Evolutionary conservation across 2,888 invertebrate species (phyloP).

Genomic region (Nymphalis c-album): DNA sequence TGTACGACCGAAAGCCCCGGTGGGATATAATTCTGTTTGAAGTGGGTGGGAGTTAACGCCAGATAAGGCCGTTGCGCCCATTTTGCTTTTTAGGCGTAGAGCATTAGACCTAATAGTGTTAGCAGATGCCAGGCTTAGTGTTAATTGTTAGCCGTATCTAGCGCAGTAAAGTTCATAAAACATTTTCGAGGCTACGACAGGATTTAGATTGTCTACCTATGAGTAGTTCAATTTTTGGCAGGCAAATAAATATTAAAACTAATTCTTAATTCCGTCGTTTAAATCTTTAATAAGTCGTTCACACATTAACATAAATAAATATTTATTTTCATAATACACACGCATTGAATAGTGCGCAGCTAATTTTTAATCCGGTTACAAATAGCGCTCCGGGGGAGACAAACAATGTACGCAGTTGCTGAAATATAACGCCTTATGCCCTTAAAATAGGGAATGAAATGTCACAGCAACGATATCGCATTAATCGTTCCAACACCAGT

Average conservation of each 20-base stretch:
- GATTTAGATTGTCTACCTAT: too few relatives aligned
- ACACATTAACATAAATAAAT: slow-evolving; percentile 13
- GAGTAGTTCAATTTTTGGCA: background rate
- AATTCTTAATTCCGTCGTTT: background rate
- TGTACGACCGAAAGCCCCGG: slow-evolving; percentile 23
- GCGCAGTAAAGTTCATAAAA: too few relatives aligned
- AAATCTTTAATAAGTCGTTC: background rate
- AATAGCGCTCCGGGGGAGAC: slow-evolving; percentile 21
- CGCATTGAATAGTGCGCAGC: slow-evolving; percentile 11
- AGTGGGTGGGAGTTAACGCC: slow-evolving; percentile 26
- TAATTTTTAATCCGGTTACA: slow-evolving; percentile 28
- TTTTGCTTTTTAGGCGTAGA: slow-evolving; percentile 23
- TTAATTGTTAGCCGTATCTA: background rate
- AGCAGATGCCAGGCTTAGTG: slow-evolving; percentile 15
- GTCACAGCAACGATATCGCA: background rate
- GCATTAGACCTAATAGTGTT: slow-evolving; percentile 12
- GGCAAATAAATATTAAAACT: background rate
- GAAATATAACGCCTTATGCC: background rate
- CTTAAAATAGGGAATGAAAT: background rate
- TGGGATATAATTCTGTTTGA: slow-evolving; percentile 24
- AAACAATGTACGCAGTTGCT: background rate
- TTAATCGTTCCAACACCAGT: slow-evolving; percentile 12
- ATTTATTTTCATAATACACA: slow-evolving; percentile 22
- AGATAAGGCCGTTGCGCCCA: slow-evolving; percentile 26
- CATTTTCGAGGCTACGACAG: too few relatives aligned